Conservation (phyloP, 37 sponge, comb jelly and placozoan species). For the Chondrilla cf. caribensis region DNA sequence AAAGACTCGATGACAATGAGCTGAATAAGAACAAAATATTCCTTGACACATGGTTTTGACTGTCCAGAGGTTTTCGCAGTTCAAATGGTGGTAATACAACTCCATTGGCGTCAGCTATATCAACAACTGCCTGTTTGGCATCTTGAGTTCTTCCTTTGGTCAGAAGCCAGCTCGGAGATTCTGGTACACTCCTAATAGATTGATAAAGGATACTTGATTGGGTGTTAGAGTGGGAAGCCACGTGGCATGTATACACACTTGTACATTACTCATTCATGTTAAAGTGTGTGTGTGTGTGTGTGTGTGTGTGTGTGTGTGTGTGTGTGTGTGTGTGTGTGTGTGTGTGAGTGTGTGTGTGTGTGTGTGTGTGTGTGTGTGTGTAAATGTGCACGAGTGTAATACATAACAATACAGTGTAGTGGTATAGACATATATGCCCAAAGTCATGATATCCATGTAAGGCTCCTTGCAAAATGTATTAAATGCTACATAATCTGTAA, state of each 20-base stretch:
- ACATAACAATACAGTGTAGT: too few relatives aligned
- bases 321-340: not conserved
- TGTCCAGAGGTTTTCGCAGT: not conserved
- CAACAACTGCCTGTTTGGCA: slow-evolving; percentile 36
- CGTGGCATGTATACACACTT: slow-evolving; percentile 28
- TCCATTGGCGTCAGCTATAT: slow-evolving; percentile 54
- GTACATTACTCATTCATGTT: not conserved
- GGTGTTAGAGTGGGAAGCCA: too few relatives aligned
- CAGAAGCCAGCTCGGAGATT: slow-evolving; percentile 78
- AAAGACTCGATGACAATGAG: not conserved
- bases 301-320: slow-evolving; percentile 21
- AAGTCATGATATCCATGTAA: too few relatives aligned
- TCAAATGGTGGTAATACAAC: slow-evolving; percentile 20
- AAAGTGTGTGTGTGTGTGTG: slow-evolving; percentile 20
- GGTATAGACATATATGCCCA: too few relatives aligned
- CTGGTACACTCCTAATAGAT: slow-evolving; percentile 47
- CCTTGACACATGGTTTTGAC: not conserved
- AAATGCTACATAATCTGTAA: too few relatives aligned
- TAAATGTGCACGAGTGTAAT: too few relatives aligned
- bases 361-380: too few relatives aligned
- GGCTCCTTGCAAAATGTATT: too few relatives aligned
- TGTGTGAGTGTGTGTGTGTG: not conserved
- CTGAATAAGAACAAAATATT: not conserved
- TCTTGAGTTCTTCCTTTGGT: slow-evolving; percentile 38
- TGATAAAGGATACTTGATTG: too few relatives aligned